These are phyloP conservation scores for Tinea pellionella DNA, from an alignment of 2,888 invertebrate genomes.

Conservation along the genomic window DNA sequence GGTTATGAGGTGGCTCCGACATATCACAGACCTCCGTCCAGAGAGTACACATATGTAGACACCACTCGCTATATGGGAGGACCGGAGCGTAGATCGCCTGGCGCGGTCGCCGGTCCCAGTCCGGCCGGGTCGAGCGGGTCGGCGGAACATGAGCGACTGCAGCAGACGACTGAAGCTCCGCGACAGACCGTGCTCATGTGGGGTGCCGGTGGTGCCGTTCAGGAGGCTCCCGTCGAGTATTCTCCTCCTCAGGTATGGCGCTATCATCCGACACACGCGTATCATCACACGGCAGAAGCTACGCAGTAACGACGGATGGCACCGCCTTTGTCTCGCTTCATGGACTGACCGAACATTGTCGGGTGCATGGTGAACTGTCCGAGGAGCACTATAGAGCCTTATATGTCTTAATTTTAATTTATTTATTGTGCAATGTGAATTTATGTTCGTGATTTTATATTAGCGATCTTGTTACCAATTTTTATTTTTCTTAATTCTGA, in stretches of 20 bases:
- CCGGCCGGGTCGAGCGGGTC: conserved; percentile 58
- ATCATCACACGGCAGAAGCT: conserved; percentile 64
- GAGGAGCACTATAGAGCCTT: neutral
- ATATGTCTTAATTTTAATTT: neutral
- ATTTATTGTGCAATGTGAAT: conserved; percentile 5
- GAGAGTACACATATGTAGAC: conserved; percentile 71
- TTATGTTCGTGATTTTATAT: conserved; percentile 3
- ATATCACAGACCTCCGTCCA: conserved; percentile 73
- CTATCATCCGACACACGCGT: conserved; percentile 54
- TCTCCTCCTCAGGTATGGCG: conserved; percentile 67
- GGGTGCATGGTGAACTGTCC: neutral
- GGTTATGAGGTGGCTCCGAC: conserved; percentile 71
- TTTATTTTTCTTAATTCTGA: neutral
- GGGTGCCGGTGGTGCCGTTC: conserved; percentile 73
- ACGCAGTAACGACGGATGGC: conserved; percentile 39
- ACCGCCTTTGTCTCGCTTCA: neutral
- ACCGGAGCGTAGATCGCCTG: conserved; percentile 73
- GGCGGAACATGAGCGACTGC: conserved; percentile 50
- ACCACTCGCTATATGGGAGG: conserved; percentile 71
- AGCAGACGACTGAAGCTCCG: conserved; percentile 70
- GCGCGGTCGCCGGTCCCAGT: conserved; percentile 63
- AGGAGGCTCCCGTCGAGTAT: conserved; percentile 57
- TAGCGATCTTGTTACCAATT: conserved; percentile 38
- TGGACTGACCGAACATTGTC: neutral
- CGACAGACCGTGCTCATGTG: conserved; percentile 95